phyloP scores from a whole-genome alignment of 2,113 vertebrate species.

The Carassius carassius region DNA sequence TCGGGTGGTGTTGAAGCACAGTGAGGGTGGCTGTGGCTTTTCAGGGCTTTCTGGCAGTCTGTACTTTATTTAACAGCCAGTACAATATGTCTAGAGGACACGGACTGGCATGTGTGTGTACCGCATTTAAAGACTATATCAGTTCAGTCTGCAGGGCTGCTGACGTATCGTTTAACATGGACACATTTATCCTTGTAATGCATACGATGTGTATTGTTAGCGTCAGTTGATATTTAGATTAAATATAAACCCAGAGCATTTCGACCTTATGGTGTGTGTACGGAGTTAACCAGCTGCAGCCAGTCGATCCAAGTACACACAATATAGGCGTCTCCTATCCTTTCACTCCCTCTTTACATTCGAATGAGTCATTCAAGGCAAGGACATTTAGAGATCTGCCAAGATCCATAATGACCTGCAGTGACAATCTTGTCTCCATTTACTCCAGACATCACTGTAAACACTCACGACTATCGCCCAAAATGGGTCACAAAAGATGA shows the following conservation, averaged over 20 bases:
- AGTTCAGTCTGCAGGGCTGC: neutral
- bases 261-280: conserved; percentile 19
- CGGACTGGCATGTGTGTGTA: neutral
- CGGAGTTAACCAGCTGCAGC: conserved; percentile 26
- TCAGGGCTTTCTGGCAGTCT: neutral
- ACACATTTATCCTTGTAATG: conserved; percentile 20
- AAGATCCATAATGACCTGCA: conserved; percentile 22
- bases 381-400: conserved; percentile 14
- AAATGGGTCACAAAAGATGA: conserved; percentile 18
- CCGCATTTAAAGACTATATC: conserved; percentile 1
- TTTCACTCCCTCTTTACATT: conserved; percentile 17
- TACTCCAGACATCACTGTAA: conserved; percentile 5
- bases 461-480: neutral
- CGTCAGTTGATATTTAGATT: neutral
- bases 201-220: conserved; percentile 7
- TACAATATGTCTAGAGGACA: neutral
- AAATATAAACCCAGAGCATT: conserved; percentile 18
- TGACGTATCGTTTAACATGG: conserved; percentile 25
- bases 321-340: neutral
- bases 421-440: conserved; percentile 32
- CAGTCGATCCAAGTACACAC: conserved; percentile 25
- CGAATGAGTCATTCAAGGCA: conserved; percentile 27
- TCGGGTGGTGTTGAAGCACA: conserved; percentile 23
- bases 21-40: conserved; percentile 37
- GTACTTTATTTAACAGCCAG: conserved; percentile 4